phyloP scores from a whole-genome alignment of 2,797 vertebrate genomes.

The Eospalax fontanierii region DNA sequence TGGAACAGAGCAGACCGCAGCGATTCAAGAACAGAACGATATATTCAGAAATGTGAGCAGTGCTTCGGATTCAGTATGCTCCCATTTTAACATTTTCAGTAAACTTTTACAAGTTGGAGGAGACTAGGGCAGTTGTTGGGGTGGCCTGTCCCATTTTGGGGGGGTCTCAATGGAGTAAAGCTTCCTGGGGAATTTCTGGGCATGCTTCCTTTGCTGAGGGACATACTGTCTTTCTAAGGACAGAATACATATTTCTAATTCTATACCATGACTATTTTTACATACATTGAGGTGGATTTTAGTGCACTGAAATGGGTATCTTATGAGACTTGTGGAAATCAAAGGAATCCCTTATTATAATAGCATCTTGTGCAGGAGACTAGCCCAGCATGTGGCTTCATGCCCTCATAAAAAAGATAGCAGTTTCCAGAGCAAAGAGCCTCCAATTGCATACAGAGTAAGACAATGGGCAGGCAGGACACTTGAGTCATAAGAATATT shows the following conservation, averaged over 20 bases:
- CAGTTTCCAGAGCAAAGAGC: not conserved
- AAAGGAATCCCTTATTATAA: slow-evolving; percentile 1
- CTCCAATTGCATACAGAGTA: not conserved
- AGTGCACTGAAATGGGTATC: not conserved
- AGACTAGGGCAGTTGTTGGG: not conserved
- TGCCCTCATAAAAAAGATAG: not conserved
- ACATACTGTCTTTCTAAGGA: not conserved
- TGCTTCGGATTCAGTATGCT: not conserved
- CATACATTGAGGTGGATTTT: not conserved
- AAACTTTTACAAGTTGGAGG: not conserved
- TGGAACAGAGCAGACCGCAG: not conserved
- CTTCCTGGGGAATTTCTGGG: not conserved
- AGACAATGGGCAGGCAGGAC: not conserved
- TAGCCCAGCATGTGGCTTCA: not conserved
- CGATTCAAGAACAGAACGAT: too few species aligned
- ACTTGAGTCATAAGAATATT: slow-evolving; percentile 27
- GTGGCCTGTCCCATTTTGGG: not conserved
- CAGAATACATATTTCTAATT: not conserved
- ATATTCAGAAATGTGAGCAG: not conserved
- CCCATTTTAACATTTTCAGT: not conserved
- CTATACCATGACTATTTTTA: not conserved
- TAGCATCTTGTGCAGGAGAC: not conserved
- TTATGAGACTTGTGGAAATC: not conserved
- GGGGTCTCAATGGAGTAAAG: not conserved
- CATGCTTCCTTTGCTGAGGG: not conserved